Conservation (phyloP, 35 echinoderm and acorn worm genomes). For the Stichopus chloronotus region DNA sequence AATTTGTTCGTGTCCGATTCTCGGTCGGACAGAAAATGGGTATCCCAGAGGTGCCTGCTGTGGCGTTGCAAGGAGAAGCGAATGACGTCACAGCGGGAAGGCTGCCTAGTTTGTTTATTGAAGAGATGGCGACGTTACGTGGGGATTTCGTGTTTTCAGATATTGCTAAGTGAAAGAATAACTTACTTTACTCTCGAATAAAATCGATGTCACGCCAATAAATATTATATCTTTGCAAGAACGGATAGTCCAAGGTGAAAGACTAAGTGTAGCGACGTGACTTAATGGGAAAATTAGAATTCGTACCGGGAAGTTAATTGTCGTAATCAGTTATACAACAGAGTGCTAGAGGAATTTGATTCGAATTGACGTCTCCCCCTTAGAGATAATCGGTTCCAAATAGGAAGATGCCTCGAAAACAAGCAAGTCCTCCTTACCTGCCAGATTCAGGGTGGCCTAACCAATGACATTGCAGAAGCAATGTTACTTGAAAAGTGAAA, state of each 20-base stretch:
- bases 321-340: not conserved
- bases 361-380: not conserved
- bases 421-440: not conserved
- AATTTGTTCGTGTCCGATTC: conserved; percentile 45
- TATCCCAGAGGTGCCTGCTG: not conserved
- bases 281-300: conserved; percentile 5
- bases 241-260: not conserved
- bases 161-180: not conserved
- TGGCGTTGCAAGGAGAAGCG: not conserved
- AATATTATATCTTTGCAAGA: not conserved
- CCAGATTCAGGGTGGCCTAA: not conserved
- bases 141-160: not conserved
- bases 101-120: conserved; percentile 22
- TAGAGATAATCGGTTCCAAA: conserved; percentile 2
- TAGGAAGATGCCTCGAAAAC: not conserved
- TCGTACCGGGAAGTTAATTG: not conserved
- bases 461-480: not conserved
- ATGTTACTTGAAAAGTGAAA: too few species aligned
- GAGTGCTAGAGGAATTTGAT: not conserved
- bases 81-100: conserved; percentile 43
- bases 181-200: not conserved
- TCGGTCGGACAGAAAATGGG: conserved; percentile 6
- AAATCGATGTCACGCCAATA: not conserved
- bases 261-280: not conserved
- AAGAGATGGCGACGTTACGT: not conserved